Percentiles rank a stretch among this genome's conserved stretches.
Evolutionary conservation across 2,888 invertebrate genomes (phyloP).

Genomic region (Diarsia mendica): DNA sequence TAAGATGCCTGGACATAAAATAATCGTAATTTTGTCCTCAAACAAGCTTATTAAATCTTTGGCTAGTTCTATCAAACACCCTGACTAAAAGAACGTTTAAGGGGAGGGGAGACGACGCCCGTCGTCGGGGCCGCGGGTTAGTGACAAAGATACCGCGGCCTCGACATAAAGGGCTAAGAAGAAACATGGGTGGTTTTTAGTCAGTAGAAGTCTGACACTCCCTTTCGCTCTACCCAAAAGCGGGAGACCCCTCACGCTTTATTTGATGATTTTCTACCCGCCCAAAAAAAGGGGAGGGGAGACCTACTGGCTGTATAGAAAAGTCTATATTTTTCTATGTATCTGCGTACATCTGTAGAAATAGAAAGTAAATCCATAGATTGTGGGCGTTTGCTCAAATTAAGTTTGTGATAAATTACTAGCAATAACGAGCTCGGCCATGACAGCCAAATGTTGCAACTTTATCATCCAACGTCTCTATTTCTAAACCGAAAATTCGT

Average conservation of each 20-base stretch:
- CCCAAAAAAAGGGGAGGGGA: too few species aligned
- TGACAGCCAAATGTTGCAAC: conserved; percentile 54
- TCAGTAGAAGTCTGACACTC: too few species aligned
- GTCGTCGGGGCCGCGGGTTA: too few species aligned
- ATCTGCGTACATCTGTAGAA: not conserved
- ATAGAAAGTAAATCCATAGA: not conserved
- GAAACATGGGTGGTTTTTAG: too few species aligned
- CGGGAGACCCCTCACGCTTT: too few species aligned
- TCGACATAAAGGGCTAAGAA: too few species aligned
- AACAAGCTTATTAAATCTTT: not conserved
- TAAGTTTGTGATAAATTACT: conserved; percentile 34
- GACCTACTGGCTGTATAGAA: not conserved
- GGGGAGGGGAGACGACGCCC: too few species aligned
- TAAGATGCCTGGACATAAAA: not conserved
- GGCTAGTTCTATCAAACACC: not conserved
- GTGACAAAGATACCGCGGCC: too few species aligned
- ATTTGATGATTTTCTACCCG: too few species aligned
- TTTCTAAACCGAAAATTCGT: conserved; percentile 39
- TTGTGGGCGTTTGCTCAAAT: conserved; percentile 26
- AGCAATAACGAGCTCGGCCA: conserved; percentile 3
- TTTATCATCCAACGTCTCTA: conserved; percentile 51
- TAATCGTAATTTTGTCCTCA: not conserved
- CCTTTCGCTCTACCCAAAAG: too few species aligned
- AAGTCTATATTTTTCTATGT: not conserved
- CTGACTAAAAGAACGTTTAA: too few species aligned